Evolutionary conservation across 2,888 invertebrate species (phyloP).

Genomic region (Diaprepes abbreviatus): DNA sequence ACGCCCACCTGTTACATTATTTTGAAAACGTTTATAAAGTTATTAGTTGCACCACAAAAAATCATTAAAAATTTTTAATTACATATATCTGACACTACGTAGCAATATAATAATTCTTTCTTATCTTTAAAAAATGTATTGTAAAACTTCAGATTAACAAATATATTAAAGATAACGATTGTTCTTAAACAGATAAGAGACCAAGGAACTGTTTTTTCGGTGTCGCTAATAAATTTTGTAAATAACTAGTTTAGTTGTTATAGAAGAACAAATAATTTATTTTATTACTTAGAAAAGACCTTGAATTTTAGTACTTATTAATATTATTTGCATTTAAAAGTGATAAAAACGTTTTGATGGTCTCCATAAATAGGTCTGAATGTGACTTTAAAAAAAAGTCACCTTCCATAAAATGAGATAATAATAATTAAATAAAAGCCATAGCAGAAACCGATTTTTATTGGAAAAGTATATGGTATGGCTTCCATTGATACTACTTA

Average conservation of each 20-base stretch:
- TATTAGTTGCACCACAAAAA: not conserved
- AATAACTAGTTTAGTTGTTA: conserved; percentile 2
- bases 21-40: not conserved
- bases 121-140: conserved; percentile 9
- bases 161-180: conserved; percentile 7
- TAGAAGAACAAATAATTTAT: conserved; percentile 1
- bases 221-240: conserved; percentile 18
- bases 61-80: not conserved
- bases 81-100: not conserved
- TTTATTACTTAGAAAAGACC: conserved; percentile 3
- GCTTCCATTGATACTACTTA: no score
- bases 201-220: conserved; percentile 24
- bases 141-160: conserved; percentile 7
- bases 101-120: not conserved
- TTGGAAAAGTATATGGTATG: no score
- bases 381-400: not conserved
- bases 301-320: conserved; percentile 10
- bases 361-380: not conserved
- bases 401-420: no score
- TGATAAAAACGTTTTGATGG: conserved; percentile 4
- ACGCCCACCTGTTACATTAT: conserved; percentile 4
- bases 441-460: no score
- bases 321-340: conserved; percentile 8
- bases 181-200: conserved; percentile 11
- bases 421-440: no score